These are phyloP conservation scores for Lithobates pipiens DNA, from an alignment of 2,797 vertebrate genomes.

Conservation along the genomic window DNA sequence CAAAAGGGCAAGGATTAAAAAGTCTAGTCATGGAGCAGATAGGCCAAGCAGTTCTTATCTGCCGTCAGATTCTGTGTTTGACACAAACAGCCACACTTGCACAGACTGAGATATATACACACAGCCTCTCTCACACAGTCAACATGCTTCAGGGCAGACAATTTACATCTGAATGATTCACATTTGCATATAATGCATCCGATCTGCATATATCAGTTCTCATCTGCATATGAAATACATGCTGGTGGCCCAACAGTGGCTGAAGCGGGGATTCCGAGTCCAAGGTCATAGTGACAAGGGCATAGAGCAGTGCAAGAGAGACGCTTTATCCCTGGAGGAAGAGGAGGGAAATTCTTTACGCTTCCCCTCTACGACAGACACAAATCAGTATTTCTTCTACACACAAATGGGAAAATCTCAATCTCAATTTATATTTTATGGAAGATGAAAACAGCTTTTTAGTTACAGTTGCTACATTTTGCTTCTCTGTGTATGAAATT, in stretches of 20 bases:
- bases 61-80: constrained; percentile 22
- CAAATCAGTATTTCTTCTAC: neutral
- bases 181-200: constrained; percentile 61
- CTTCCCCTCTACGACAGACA: neutral
- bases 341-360: neutral
- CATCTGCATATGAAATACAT: constrained; percentile 58
- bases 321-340: constrained; percentile 1
- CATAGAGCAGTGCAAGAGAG: constrained; percentile 19
- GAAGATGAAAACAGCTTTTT: too few relatives aligned
- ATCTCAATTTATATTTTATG: neutral
- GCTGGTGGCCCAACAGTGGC: constrained; percentile 54
- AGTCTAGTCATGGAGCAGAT: constrained; percentile 11
- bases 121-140: constrained; percentile 33
- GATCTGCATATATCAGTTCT: constrained; percentile 60
- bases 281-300: constrained; percentile 50
- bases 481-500: too few relatives aligned
- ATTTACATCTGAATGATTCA: constrained; percentile 58
- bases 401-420: neutral
- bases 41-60: constrained; percentile 35
- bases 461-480: too few relatives aligned
- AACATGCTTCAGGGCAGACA: constrained; percentile 58
- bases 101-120: constrained; percentile 43
- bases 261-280: constrained; percentile 32
- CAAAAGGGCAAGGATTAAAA: constrained; percentile 7
- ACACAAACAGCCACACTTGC: constrained; percentile 34